These are phyloP conservation scores for Tipula lateralis DNA, from an alignment of 2,888 invertebrate species.

Conservation along the genomic window DNA sequence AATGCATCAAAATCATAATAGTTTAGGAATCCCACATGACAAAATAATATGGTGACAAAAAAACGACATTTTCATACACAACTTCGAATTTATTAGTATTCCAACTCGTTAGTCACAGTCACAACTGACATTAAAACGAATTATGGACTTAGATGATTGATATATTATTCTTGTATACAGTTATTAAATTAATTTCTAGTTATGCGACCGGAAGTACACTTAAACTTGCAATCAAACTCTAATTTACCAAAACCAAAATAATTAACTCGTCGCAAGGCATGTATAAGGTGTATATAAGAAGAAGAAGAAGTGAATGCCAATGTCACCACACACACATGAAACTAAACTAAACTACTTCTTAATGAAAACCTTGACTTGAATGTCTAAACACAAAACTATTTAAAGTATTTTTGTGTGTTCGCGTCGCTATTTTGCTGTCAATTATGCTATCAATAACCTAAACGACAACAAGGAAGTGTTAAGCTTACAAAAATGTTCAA, in stretches of 20 bases:
- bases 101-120: too few relatives aligned
- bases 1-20: too few relatives aligned
- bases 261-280: not conserved
- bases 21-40: too few relatives aligned
- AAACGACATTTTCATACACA: too few relatives aligned
- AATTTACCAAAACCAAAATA: not conserved
- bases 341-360: not conserved
- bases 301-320: constrained; percentile 2
- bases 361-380: not conserved
- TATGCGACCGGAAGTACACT: not conserved
- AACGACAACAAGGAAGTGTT: not conserved
- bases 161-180: not conserved
- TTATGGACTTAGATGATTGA: not conserved
- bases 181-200: not conserved
- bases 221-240: not conserved
- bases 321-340: not conserved
- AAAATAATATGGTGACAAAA: too few relatives aligned
- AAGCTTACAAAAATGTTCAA: not conserved
- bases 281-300: not conserved
- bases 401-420: not conserved
- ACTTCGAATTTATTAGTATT: too few relatives aligned
- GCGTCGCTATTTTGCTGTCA: not conserved
- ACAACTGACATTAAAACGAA: not conserved
- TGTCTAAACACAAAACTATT: not conserved
- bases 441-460: not conserved